These are phyloP conservation scores for Morinoia aosen DNA, from an alignment of 2,888 invertebrate species.

Conservation along the genomic window DNA sequence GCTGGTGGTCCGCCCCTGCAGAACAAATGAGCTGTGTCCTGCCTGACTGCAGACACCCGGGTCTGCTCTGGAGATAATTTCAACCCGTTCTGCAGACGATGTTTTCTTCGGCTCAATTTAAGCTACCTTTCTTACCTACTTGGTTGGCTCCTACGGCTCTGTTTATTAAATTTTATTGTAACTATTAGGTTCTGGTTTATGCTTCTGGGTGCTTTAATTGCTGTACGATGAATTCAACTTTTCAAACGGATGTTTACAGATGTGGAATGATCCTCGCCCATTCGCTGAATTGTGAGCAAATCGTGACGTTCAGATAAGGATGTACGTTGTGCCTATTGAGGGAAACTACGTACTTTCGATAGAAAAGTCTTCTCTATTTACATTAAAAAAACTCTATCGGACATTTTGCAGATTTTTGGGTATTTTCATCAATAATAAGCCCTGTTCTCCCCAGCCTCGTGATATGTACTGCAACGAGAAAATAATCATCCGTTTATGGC, in stretches of 20 bases:
- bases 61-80: background rate
- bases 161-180: background rate
- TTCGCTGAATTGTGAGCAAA: no score
- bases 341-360: background rate
- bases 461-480: no score
- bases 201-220: no score
- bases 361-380: background rate
- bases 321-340: background rate
- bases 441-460: no score
- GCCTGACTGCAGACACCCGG: background rate
- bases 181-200: no score
- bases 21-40: constrained; percentile 30
- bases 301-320: no score
- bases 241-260: no score
- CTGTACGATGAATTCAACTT: no score
- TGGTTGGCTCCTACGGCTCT: background rate
- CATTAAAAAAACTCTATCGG: background rate
- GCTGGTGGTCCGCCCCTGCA: background rate
- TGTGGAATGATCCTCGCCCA: no score
- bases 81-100: background rate
- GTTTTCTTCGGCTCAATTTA: background rate
- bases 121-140: background rate
- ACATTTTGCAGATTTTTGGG: background rate
- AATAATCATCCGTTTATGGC: background rate
- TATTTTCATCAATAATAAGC: background rate